Evolutionary conservation across 2,888 invertebrate genomes (phyloP).

Genomic region (Drosophila longiperda): DNA sequence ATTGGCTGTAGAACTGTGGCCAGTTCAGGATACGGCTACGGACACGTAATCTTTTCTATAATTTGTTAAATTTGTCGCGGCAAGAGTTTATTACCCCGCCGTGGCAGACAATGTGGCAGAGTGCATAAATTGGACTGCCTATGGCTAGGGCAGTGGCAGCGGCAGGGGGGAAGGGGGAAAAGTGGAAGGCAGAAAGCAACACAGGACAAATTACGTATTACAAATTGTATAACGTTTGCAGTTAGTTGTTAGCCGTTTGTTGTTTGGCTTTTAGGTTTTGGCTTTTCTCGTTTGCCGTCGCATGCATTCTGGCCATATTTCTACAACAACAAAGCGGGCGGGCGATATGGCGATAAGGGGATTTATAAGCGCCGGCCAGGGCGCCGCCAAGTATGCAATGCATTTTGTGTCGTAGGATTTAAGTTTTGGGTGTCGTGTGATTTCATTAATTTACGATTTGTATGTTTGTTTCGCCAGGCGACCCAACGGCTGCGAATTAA

Average conservation of each 20-base stretch:
- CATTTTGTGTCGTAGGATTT: slow-evolving; percentile 69
- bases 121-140: slow-evolving; percentile 74
- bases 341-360: slow-evolving; percentile 69
- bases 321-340: slow-evolving; percentile 55
- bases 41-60: slow-evolving; percentile 79
- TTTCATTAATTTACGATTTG: slow-evolving; percentile 77
- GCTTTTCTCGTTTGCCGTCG: slow-evolving; percentile 39
- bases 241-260: slow-evolving; percentile 30
- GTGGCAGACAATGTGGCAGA: slow-evolving; percentile 71
- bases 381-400: slow-evolving; percentile 55
- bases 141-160: slow-evolving; percentile 7
- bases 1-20: slow-evolving; percentile 35
- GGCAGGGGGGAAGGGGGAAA: not conserved
- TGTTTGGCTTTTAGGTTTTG: slow-evolving; percentile 52
- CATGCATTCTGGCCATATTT: slow-evolving; percentile 75
- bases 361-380: slow-evolving; percentile 67
- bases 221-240: slow-evolving; percentile 68
- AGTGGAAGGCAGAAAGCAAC: slow-evolving; percentile 19
- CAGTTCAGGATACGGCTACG: slow-evolving; percentile 36
- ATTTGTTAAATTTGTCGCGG: slow-evolving; percentile 80
- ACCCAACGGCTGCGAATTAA: slow-evolving; percentile 68
- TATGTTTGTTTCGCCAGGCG: slow-evolving; percentile 46
- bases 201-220: slow-evolving; percentile 73
- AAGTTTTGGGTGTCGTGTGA: slow-evolving; percentile 63
- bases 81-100: slow-evolving; percentile 77